These are phyloP conservation scores for Cheirogaleus major DNA, from an alignment of 2,797 vertebrate genomes.

Conservation along the genomic window DNA sequence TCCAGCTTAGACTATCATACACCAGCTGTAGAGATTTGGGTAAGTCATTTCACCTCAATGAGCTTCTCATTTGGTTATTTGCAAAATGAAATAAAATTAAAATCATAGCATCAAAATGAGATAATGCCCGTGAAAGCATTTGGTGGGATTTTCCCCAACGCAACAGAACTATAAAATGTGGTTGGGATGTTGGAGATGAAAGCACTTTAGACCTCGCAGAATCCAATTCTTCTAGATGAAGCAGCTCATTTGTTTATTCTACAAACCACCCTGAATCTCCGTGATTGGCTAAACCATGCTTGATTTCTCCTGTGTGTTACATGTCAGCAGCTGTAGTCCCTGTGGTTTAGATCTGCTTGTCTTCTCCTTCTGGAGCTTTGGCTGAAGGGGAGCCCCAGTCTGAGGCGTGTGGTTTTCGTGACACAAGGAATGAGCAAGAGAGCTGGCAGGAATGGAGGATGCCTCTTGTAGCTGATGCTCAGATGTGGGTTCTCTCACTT, in stretches of 20 bases:
- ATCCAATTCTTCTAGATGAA: not conserved
- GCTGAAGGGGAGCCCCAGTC: not conserved
- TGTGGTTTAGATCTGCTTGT: not conserved
- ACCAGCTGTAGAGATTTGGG: not conserved
- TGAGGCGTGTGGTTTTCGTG: not conserved
- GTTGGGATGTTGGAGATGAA: not conserved
- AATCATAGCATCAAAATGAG: not conserved
- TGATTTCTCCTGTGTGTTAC: fast-evolving
- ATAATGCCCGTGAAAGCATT: not conserved
- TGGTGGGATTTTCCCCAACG: not conserved
- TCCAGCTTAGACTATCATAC: not conserved
- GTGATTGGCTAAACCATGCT: not conserved
- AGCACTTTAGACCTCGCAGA: not conserved
- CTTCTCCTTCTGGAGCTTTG: not conserved
- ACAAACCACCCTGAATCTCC: not conserved
- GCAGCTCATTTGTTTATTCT: not conserved
- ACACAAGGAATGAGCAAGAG: not conserved
- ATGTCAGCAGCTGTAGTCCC: fast-evolving
- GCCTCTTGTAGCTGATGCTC: not conserved
- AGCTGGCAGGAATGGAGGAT: not conserved
- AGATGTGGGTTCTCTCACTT: not conserved
- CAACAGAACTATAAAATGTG: not conserved
- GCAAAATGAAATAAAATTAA: not conserved
- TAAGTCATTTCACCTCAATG: not conserved
- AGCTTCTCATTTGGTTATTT: not conserved